phyloP scores from a whole-genome alignment of 2,888 invertebrate genomes.

The Uropetala carovei region DNA sequence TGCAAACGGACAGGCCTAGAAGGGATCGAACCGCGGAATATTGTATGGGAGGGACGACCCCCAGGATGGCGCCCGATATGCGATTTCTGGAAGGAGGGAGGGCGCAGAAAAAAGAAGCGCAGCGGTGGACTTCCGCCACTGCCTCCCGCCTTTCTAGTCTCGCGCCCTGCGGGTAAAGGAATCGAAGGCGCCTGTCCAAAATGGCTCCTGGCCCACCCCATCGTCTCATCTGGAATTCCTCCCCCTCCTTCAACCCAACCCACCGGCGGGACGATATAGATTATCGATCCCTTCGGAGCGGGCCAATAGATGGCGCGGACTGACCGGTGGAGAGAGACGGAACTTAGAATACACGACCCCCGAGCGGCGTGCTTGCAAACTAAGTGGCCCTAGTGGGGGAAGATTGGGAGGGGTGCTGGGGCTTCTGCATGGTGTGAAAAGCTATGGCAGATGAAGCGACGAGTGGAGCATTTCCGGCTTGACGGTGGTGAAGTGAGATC shows the following conservation, averaged over 20 bases:
- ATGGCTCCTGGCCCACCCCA: slow-evolving; percentile 31
- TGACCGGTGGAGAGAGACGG: slow-evolving; percentile 38
- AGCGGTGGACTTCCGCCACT: background rate
- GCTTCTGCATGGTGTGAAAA: background rate
- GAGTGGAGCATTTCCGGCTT: no score
- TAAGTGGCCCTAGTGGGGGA: background rate
- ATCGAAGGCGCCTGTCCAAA: slow-evolving; percentile 43
- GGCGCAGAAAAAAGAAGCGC: background rate
- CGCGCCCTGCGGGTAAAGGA: background rate
- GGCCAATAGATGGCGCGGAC: slow-evolving; percentile 55
- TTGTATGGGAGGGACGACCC: background rate
- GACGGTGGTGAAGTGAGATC: no score
- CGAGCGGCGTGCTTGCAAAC: slow-evolving; percentile 39
- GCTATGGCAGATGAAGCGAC: background rate
- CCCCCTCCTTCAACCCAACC: background rate
- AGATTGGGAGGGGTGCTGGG: background rate
- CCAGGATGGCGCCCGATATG: background rate
- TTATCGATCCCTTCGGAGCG: slow-evolving; percentile 44
- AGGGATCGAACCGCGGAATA: background rate
- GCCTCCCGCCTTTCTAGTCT: slow-evolving; percentile 31
- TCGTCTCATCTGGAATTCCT: background rate
- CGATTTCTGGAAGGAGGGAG: no score
- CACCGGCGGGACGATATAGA: slow-evolving; percentile 22
- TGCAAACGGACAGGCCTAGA: background rate
- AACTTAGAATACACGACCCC: background rate